These are phyloP conservation scores for Zaprionus lachaisei DNA, from an alignment of 1,140 invertebrate species.

Conservation along the genomic window DNA sequence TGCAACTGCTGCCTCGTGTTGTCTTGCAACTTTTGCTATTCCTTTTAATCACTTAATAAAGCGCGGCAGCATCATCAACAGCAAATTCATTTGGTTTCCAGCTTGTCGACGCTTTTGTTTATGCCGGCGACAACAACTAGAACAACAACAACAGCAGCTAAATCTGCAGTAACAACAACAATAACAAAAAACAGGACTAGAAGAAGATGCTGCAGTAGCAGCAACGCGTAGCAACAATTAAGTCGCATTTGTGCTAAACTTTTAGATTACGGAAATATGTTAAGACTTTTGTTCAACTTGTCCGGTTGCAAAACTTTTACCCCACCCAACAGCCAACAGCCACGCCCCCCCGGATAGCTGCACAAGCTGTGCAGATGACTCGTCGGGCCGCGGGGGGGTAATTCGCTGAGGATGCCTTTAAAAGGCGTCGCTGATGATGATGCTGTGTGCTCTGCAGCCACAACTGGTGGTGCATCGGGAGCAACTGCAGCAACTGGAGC, in stretches of 20 bases:
- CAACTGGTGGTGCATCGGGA: background rate
- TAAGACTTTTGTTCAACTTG: constrained; percentile 81
- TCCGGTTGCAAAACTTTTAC: constrained; percentile 63
- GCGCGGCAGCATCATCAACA: constrained; percentile 60
- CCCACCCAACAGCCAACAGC: background rate
- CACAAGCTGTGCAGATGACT: constrained; percentile 3
- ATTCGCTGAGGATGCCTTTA: constrained; percentile 52
- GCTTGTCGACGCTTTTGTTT: constrained; percentile 53
- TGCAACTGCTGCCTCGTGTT: constrained; percentile 12
- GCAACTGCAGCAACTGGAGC: constrained; percentile 7
- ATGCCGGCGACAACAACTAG: constrained; percentile 19
- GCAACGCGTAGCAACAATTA: constrained; percentile 71
- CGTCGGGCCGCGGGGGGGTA: constrained; percentile 26
- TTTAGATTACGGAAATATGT: constrained; percentile 79
- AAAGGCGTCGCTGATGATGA: background rate
- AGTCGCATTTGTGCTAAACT: constrained; percentile 80
- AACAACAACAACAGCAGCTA: constrained; percentile 13
- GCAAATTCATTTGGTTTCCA: constrained; percentile 55
- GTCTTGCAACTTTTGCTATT: constrained; percentile 33
- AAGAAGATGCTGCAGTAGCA: constrained; percentile 7
- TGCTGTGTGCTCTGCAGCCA: background rate
- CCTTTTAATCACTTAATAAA: constrained; percentile 74
- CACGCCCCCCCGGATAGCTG: background rate
- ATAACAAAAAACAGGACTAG: background rate
- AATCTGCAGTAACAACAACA: background rate